Conservation (phyloP, 2,888 invertebrate species). For the Brachypalpus laphriformis region DNA sequence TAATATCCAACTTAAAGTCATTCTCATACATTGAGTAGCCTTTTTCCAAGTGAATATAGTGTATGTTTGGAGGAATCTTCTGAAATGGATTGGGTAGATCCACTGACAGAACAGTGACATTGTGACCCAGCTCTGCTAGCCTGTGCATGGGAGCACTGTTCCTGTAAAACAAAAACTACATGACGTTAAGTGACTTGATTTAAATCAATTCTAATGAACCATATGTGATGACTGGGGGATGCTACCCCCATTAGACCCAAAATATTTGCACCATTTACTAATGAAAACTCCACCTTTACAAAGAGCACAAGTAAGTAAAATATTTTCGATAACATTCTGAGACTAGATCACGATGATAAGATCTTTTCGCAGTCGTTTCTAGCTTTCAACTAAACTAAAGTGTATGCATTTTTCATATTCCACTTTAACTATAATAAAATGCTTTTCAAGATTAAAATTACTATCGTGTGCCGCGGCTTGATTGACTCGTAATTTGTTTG, state of each 20-base stretch:
- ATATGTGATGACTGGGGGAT: conserved; percentile 77
- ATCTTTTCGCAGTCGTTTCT: neutral
- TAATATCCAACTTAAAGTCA: conserved; percentile 34
- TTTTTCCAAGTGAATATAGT: conserved; percentile 77
- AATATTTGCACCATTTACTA: conserved; percentile 72
- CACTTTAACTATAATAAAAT: neutral
- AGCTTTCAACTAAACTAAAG: neutral
- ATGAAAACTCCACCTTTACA: neutral
- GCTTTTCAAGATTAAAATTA: neutral
- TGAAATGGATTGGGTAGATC: conserved; percentile 73
- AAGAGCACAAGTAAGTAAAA: conserved; percentile 1
- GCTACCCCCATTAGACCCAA: conserved; percentile 76
- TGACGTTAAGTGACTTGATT: neutral
- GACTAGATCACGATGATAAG: neutral
- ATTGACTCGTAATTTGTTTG: neutral
- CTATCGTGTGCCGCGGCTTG: neutral
- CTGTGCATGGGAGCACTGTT: conserved; percentile 75
- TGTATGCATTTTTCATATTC: neutral
- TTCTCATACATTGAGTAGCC: conserved; percentile 73
- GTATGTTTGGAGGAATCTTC: conserved; percentile 74
- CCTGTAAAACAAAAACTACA: conserved; percentile 51
- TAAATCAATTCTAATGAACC: conserved; percentile 43
- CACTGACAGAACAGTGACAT: conserved; percentile 76
- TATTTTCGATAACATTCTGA: conserved; percentile 1
- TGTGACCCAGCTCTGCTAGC: conserved; percentile 75